phyloP scores from a whole-genome alignment of 1,140 invertebrate species.

The Ericerus pela region DNA sequence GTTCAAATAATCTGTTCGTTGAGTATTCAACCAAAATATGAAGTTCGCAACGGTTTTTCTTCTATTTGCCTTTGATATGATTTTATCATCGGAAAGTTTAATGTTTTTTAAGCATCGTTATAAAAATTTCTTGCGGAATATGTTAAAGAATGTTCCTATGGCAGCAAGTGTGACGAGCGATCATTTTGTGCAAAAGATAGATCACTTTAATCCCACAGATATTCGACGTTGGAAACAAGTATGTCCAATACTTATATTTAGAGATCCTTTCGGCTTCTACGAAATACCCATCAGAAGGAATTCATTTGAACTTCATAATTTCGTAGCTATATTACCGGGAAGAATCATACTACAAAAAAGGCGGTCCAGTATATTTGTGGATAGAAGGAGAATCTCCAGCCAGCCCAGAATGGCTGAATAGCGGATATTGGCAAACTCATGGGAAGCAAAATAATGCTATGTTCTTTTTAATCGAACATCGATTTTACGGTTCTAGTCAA shows the following conservation, averaged over 20 bases:
- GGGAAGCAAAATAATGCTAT: conserved; percentile 61
- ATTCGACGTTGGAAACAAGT: conserved; percentile 55
- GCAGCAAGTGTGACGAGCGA: too few species aligned
- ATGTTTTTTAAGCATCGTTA: too few species aligned
- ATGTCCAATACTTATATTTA: conserved; percentile 12
- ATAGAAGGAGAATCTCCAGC: conserved; percentile 67
- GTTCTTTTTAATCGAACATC: conserved; percentile 74
- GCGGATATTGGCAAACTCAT: conserved; percentile 68
- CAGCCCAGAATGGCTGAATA: conserved; percentile 60
- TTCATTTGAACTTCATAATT: conserved; percentile 17
- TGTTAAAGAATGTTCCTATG: too few species aligned
- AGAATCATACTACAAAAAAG: conserved; percentile 43
- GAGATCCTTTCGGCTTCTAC: neutral
- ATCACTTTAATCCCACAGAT: conserved; percentile 57
- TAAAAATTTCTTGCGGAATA: too few species aligned
- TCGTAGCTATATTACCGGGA: conserved; percentile 63
- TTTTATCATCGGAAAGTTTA: too few species aligned
- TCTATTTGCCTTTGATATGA: too few species aligned
- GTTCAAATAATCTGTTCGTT: too few species aligned
- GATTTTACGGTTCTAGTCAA: conserved; percentile 82
- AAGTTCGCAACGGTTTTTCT: too few species aligned
- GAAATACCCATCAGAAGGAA: neutral
- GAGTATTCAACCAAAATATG: too few species aligned
- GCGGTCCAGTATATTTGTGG: conserved; percentile 71
- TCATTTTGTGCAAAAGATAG: conserved; percentile 61